Evolutionary conservation across 1,140 invertebrate genomes (phyloP), one percentile per base, ranked within the genome.

Genomic region (Leptoteleia sp.): DNA sequence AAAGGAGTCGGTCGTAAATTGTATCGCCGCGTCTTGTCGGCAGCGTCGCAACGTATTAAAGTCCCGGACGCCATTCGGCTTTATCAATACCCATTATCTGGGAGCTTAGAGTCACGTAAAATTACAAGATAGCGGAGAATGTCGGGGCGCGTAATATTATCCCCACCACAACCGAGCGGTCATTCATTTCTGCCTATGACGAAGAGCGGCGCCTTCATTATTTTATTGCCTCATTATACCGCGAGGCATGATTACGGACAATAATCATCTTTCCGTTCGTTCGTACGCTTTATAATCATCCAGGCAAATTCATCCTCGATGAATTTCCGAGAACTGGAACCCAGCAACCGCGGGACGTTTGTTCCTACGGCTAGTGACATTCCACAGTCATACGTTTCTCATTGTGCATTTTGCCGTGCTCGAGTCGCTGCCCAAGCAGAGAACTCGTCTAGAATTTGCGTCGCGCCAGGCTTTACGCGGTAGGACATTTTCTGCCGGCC

Each of bases 341-440:
- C 84, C n/a, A n/a, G n/a, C n/a, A 80, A 81, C 81, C 82, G 77
- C 81, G 81, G 83, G 84, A 86, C 82, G 70, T 82, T 84, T 81
- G 70, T 82, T 84, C 82, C 82, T 70, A 80, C 82, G 81, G 82
- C 82, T 83, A 83, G 86, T 84, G 84, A 87, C 86, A 88, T 87
- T 88, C 84, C 85, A 83, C 71, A 73, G 83, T 78, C 80, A 83
- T 85, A 85, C 82, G 84, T 86, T 83, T 84, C 82, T 81, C 82
- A 78, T 83, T 83, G 85, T 80, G 80, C 83, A 72, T 85, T 87
- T 85, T 82, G 79, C 82, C 76, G 2, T 65, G 5, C 5, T 22
- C 19, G 19, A 22, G 19, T 5, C 19, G 19, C 5, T 22, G 2
- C 2, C 19, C 5, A 3, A 22, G 19, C 19, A 2, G 5, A 22